These are phyloP conservation scores for Pteromalus puparum DNA, from an alignment of 1,140 invertebrate genomes.

Conservation along the genomic window DNA sequence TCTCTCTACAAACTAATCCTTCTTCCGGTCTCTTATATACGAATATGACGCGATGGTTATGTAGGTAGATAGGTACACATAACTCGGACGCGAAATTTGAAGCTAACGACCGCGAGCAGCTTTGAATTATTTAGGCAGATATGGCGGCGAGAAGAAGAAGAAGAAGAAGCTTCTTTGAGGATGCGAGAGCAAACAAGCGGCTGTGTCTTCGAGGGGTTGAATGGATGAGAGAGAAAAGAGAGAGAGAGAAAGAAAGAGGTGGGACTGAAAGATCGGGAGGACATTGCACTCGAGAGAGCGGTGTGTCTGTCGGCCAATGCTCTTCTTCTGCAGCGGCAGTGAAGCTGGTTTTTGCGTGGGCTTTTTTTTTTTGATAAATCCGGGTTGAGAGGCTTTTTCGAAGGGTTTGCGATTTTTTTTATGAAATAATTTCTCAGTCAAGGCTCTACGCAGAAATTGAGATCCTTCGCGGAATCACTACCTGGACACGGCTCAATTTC, in stretches of 20 bases:
- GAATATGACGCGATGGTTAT: background rate
- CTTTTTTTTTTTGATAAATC: too few relatives aligned
- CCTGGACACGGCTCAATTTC: too few relatives aligned
- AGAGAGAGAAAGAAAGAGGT: conserved; percentile 3
- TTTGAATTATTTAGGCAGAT: conserved; percentile 37
- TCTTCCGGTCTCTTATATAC: background rate
- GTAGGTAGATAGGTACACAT: background rate
- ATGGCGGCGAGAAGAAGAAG: background rate
- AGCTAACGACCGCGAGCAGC: conserved; percentile 11
- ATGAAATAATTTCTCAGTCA: too few relatives aligned
- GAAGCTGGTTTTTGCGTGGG: too few relatives aligned
- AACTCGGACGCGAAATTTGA: background rate
- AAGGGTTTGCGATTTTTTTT: too few relatives aligned
- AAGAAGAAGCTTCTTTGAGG: conserved; percentile 27
- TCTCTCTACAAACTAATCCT: background rate
- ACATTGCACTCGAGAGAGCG: conserved; percentile 28
- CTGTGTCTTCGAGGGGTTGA: conserved; percentile 11
- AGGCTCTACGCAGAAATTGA: too few relatives aligned
- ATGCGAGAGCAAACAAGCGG: conserved; percentile 10
- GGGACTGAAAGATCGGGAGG: conserved; percentile 37
- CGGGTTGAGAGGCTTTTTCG: too few relatives aligned
- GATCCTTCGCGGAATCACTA: too few relatives aligned
- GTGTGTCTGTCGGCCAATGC: background rate
- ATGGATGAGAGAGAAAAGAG: conserved; percentile 21
- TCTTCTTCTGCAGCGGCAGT: background rate